Percentiles rank a stretch among this genome's conserved stretches.
Conservation (phyloP, 2,797 vertebrate genomes). For the Trachurus trachurus region DNA sequence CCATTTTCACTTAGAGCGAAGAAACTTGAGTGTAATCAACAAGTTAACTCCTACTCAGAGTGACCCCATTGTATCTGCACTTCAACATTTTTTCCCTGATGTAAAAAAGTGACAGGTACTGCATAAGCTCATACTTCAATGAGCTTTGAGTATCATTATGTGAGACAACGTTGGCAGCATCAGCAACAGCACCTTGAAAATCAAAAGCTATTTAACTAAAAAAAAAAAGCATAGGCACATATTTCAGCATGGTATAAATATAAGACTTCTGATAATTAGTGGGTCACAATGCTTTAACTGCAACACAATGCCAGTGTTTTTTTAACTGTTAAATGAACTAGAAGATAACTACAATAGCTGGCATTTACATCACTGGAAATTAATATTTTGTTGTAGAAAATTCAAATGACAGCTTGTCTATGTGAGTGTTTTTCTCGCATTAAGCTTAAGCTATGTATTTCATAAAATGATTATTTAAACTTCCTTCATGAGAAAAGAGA, state of each 20-base stretch:
- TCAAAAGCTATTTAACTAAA: background rate
- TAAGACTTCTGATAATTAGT: background rate
- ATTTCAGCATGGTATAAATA: background rate
- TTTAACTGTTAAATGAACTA: background rate
- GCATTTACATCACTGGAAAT: background rate
- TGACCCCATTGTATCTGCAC: no score
- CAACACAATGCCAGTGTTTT: background rate
- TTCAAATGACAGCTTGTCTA: background rate
- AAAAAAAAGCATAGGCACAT: background rate
- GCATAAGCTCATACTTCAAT: background rate
- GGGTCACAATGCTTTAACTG: background rate
- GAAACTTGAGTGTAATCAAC: background rate
- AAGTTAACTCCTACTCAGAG: background rate
- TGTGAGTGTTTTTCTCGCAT: background rate
- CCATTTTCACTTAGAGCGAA: background rate
- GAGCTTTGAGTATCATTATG: background rate
- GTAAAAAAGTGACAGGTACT: background rate
- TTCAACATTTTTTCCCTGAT: background rate
- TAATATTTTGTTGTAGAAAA: background rate
- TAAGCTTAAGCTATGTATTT: background rate
- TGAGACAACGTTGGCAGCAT: background rate
- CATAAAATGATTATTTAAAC: background rate
- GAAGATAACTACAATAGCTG: background rate
- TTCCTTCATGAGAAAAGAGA: background rate
- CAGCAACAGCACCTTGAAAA: background rate